Evolutionary conservation across 2,797 vertebrate species (phyloP).

Genomic region (Coregonus suidteri): DNA sequence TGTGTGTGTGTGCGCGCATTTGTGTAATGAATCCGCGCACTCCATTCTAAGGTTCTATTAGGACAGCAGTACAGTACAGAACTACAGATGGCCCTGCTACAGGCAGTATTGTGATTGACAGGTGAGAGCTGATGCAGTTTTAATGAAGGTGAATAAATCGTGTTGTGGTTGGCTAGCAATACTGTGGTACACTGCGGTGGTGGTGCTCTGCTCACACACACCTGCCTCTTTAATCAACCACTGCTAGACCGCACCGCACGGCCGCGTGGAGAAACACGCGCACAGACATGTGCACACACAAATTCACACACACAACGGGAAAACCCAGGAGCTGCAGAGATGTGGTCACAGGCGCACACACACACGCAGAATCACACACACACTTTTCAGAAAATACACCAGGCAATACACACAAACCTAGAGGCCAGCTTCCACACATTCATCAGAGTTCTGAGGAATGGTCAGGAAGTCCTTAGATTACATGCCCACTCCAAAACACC

Average conservation of each 20-base stretch:
- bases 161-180: slow-evolving; percentile 64
- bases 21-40: slow-evolving; percentile 2
- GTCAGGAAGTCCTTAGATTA: neutral
- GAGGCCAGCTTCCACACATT: neutral
- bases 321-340: slow-evolving; percentile 38
- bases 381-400: neutral
- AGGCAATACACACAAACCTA: neutral
- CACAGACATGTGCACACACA: slow-evolving; percentile 6
- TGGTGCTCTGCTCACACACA: slow-evolving; percentile 57
- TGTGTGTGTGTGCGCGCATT: neutral
- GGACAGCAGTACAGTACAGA: slow-evolving; percentile 14
- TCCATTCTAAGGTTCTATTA: slow-evolving; percentile 15
- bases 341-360: neutral
- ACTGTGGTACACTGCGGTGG: slow-evolving; percentile 30
- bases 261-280: slow-evolving; percentile 6
- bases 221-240: slow-evolving; percentile 68
- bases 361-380: neutral
- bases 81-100: neutral
- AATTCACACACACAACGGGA: slow-evolving; percentile 32
- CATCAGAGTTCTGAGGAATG: neutral
- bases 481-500: neutral
- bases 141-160: slow-evolving; percentile 63
- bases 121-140: slow-evolving; percentile 66
- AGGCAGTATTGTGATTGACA: slow-evolving; percentile 49
- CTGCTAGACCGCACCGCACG: slow-evolving; percentile 45